A percentile compares a stretch with the other conserved stretches of the same genome.
These are phyloP conservation scores for Spizaetus ornatus DNA, from an alignment of 2,113 vertebrate genomes.

Conservation along the genomic window DNA sequence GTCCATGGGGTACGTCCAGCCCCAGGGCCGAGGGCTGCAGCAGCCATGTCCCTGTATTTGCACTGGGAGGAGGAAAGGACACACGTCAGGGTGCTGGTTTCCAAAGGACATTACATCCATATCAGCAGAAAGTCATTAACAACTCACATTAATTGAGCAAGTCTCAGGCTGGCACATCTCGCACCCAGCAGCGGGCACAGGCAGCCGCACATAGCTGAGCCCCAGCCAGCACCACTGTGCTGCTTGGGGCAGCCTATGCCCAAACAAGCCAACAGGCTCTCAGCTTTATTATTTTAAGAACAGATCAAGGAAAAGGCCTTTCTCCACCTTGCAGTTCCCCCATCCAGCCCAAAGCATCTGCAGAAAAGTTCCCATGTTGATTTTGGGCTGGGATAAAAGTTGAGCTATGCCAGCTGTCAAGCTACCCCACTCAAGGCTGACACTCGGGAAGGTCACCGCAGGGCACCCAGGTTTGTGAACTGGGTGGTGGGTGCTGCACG, in stretches of 20 bases:
- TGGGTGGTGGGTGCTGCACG: background rate
- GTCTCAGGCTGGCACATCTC: background rate
- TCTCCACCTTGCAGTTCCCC: background rate
- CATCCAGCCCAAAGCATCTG: background rate
- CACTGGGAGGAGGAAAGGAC: slow-evolving; percentile 47
- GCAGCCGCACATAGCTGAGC: background rate
- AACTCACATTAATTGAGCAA: slow-evolving; percentile 51
- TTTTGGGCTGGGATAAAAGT: background rate
- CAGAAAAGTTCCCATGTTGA: background rate
- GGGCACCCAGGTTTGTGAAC: background rate
- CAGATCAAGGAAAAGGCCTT: background rate
- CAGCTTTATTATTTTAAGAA: background rate
- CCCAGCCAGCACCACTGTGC: background rate
- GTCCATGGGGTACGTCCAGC: background rate
- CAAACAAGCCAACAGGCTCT: background rate
- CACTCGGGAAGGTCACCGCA: accelerated
- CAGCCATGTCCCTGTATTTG: background rate
- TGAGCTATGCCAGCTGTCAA: accelerated
- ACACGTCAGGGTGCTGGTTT: slow-evolving; percentile 45
- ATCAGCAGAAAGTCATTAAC: slow-evolving; percentile 68
- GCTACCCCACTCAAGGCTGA: background rate
- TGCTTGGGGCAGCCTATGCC: background rate
- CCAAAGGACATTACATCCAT: slow-evolving; percentile 66
- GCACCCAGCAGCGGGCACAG: background rate
- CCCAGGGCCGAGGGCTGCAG: too few species aligned